Conservation (phyloP, 92 coral and sea anemone genomes). For the Zoanthus sociatus region DNA sequence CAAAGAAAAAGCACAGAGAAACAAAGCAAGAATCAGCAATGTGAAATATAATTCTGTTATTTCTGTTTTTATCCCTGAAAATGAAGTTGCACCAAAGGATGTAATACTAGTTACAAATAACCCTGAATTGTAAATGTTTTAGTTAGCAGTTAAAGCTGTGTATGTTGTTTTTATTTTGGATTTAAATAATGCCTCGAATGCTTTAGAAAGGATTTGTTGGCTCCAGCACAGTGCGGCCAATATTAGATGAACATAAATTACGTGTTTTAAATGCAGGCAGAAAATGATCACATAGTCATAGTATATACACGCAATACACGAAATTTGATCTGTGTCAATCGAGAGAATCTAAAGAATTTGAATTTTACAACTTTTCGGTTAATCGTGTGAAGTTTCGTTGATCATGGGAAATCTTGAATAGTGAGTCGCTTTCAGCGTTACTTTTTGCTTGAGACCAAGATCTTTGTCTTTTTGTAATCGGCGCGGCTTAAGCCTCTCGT, state of each 20-base stretch:
- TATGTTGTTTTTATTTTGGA: conserved; percentile 16
- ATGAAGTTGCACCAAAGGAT: too few species aligned
- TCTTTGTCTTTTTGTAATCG: neutral
- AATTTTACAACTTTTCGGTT: neutral
- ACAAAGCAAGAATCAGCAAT: too few species aligned
- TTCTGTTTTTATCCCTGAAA: too few species aligned
- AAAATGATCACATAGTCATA: neutral
- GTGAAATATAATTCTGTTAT: too few species aligned
- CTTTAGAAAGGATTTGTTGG: neutral
- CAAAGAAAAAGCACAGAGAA: too few species aligned
- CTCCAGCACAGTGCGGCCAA: neutral
- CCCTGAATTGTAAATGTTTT: conserved; percentile 5
- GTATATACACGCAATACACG: neutral
- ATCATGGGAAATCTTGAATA: neutral
- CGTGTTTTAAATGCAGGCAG: neutral
- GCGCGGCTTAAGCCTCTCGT: neutral
- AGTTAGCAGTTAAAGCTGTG: conserved; percentile 1
- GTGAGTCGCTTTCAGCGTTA: conserved; percentile 8
- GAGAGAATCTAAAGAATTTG: conserved; percentile 27
- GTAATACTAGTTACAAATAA: neutral
- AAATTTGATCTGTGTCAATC: conserved; percentile 22
- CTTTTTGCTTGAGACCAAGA: conserved; percentile 5
- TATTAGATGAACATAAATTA: neutral
- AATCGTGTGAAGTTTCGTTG: conserved; percentile 5
- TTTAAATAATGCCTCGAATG: neutral